phyloP scores from a whole-genome alignment of 2,888 invertebrate genomes.

The Perithous albicinctus region DNA sequence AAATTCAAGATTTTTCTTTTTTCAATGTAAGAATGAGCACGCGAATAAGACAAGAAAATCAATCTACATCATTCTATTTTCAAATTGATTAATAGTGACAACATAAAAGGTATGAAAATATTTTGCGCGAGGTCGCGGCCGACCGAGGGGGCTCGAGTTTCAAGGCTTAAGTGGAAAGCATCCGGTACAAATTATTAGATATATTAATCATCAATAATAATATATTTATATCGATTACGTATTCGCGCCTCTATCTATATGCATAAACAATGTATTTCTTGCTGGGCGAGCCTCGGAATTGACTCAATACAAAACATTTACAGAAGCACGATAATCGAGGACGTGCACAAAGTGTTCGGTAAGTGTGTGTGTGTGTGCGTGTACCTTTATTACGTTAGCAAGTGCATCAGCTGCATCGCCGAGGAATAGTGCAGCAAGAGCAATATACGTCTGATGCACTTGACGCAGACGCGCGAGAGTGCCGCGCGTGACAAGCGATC shows the following conservation, averaged over 20 bases:
- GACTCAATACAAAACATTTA: not conserved
- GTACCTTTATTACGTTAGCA: conserved; percentile 29
- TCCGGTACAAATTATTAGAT: conserved; percentile 30
- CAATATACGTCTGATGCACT: conserved; percentile 77
- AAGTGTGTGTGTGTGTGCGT: too few species aligned
- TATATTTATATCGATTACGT: conserved; percentile 25
- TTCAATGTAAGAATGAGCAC: too few species aligned
- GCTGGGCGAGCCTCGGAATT: not conserved
- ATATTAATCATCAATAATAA: not conserved
- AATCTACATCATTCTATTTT: not conserved
- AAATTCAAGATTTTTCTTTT: too few species aligned
- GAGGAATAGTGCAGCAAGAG: conserved; percentile 21
- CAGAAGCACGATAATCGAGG: not conserved
- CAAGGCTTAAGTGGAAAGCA: conserved; percentile 51
- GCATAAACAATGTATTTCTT: conserved; percentile 18
- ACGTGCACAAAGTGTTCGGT: not conserved
- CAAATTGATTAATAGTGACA: not conserved
- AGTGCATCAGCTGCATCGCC: conserved; percentile 50
- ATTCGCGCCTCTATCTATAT: not conserved
- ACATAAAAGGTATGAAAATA: not conserved
- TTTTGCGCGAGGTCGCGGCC: conserved; percentile 29
- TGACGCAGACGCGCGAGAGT: conserved; percentile 73
- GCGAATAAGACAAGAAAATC: too few species aligned
- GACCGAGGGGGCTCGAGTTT: conserved; percentile 27
- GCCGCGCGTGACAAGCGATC: conserved; percentile 76